Evolutionary conservation across 2,113 vertebrate species (phyloP).

Genomic region (Melanotaenia duboulayi): DNA sequence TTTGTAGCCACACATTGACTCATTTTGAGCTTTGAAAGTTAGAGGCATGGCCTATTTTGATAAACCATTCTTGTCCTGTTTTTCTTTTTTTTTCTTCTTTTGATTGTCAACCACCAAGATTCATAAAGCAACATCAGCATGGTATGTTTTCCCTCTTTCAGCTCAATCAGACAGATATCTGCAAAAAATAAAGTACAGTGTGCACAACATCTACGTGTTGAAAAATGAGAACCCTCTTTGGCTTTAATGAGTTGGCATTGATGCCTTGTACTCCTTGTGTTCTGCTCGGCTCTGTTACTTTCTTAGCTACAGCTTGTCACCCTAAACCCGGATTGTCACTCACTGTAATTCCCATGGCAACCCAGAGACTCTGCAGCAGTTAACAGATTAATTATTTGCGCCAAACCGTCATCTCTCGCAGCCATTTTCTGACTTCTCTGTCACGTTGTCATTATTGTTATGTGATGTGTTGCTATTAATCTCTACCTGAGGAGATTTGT

Average conservation of each 20-base stretch:
- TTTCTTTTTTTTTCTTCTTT: conserved; percentile 16
- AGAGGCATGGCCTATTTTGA: conserved; percentile 42
- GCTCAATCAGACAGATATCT: conserved; percentile 39
- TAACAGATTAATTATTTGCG: conserved; percentile 38
- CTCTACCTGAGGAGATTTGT: conserved; percentile 13
- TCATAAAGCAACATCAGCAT: conserved; percentile 16
- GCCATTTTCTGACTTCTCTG: conserved; percentile 14
- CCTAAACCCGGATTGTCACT: conserved; percentile 57
- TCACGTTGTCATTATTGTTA: conserved; percentile 8
- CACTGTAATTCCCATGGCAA: conserved; percentile 46
- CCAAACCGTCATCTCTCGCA: not conserved
- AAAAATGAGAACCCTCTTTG: conserved; percentile 33
- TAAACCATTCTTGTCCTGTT: conserved; percentile 11
- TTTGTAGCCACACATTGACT: not conserved
- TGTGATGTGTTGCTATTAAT: conserved; percentile 25
- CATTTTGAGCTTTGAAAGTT: conserved; percentile 26
- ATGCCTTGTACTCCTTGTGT: conserved; percentile 17
- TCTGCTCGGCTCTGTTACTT: conserved; percentile 27
- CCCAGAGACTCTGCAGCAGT: conserved; percentile 28
- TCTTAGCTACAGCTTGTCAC: conserved; percentile 24
- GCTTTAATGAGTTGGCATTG: conserved; percentile 38
- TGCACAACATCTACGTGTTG: not conserved
- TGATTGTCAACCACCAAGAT: conserved; percentile 41
- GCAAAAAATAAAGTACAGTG: conserved; percentile 19
- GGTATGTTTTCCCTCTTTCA: conserved; percentile 5